Conservation (phyloP, 2,888 invertebrate species). For the Ichneumon xanthorius region DNA sequence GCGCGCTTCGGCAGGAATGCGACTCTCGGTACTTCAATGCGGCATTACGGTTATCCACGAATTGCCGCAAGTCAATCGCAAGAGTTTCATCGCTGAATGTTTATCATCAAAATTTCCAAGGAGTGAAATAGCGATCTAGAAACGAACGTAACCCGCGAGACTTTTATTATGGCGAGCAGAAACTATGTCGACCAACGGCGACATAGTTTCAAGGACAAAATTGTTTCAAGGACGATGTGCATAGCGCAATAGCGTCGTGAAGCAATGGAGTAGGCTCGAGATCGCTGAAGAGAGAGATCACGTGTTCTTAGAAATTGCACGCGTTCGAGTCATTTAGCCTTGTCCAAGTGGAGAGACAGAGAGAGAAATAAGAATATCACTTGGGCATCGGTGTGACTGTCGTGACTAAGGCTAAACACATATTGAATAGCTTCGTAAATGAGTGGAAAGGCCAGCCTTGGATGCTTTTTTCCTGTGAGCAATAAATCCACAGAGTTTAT, state of each 20-base stretch:
- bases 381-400: constrained; percentile 14
- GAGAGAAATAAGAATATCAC: constrained; percentile 14
- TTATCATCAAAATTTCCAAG: background rate
- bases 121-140: too few relatives aligned
- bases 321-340: constrained; percentile 24
- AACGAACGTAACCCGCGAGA: background rate
- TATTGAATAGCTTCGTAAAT: background rate
- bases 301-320: constrained; percentile 13
- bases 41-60: background rate
- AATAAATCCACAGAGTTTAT: background rate
- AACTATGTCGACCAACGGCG: constrained; percentile 17
- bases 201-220: constrained; percentile 11
- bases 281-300: background rate
- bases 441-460: background rate
- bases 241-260: background rate
- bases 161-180: background rate
- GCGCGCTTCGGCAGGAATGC: constrained; percentile 15
- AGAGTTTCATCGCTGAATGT: background rate
- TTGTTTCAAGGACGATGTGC: constrained; percentile 21
- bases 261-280: background rate
- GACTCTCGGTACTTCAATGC: constrained; percentile 1
- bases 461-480: background rate
- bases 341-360: constrained; percentile 8
- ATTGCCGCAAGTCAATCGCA: background rate
- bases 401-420: constrained; percentile 28